Conservation (phyloP, 2,113 vertebrate species). For the Thamnophis sirtalis region DNA sequence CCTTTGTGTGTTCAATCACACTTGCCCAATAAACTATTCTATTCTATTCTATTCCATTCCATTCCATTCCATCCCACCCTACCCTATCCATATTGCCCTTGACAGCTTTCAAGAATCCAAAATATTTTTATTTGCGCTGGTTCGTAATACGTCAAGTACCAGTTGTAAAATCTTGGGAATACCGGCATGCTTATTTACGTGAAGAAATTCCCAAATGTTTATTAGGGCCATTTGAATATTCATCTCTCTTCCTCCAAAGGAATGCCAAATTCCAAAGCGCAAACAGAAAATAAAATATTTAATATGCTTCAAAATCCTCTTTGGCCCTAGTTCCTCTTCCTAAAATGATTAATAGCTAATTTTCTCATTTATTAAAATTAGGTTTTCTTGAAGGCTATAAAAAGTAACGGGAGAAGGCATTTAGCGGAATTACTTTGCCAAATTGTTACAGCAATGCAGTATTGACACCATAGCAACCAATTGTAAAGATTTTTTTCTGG, state of each 20-base stretch:
- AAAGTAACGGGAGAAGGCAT: conserved; percentile 33
- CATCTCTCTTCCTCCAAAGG: neutral
- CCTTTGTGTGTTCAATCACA: no score
- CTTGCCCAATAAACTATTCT: no score
- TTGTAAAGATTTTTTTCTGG: neutral
- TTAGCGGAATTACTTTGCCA: conserved; percentile 42
- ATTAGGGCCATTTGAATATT: neutral
- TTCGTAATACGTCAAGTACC: neutral
- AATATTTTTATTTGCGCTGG: neutral
- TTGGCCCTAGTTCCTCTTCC: neutral
- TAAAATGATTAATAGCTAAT: neutral
- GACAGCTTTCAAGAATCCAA: neutral
- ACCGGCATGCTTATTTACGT: neutral
- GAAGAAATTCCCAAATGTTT: neutral
- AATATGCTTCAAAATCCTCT: neutral
- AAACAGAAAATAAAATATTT: neutral
- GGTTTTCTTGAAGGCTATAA: neutral
- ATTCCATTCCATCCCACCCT: no score
- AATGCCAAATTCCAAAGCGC: neutral
- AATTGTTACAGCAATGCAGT: neutral
- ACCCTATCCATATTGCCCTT: neutral
- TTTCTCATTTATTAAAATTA: neutral
- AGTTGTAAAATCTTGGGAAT: neutral
- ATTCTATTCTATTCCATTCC: no score
- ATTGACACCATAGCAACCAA: neutral